Evolutionary conservation across 2,113 vertebrate species (phyloP).

Genomic region (Thinocorus orbignyianus): DNA sequence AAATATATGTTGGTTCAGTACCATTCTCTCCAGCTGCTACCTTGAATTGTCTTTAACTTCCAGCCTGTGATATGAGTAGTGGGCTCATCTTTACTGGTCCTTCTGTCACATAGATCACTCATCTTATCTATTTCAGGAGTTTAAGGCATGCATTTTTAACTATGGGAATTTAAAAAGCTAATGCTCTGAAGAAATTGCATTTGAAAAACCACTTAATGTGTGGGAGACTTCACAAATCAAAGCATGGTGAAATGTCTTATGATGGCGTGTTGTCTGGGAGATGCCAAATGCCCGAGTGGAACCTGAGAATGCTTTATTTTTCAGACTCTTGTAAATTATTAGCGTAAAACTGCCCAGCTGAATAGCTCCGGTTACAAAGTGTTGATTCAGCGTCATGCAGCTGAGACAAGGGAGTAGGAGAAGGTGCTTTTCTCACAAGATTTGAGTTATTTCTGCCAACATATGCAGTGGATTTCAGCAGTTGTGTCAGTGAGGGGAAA

Average conservation of each 20-base stretch:
- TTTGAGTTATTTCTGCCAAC: background rate
- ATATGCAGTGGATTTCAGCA: background rate
- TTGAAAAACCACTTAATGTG: background rate
- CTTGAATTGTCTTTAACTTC: background rate
- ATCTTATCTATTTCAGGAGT: background rate
- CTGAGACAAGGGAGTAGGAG: background rate
- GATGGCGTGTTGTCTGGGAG: background rate
- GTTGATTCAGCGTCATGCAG: background rate
- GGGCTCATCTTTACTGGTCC: background rate
- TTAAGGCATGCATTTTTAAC: background rate
- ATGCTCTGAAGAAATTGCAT: background rate
- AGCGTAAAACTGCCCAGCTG: background rate
- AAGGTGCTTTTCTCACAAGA: background rate
- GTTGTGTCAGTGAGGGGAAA: background rate
- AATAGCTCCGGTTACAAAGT: background rate
- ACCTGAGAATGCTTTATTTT: conserved; percentile 8
- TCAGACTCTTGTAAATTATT: background rate
- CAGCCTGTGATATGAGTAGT: background rate
- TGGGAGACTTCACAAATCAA: background rate
- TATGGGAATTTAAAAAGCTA: background rate
- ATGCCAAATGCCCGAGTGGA: background rate
- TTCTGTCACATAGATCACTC: background rate
- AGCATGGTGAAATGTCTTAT: background rate
- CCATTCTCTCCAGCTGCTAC: background rate
- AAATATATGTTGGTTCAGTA: background rate